A percentile compares a stretch with the other conserved stretches of the same genome.
phyloP scores from a whole-genome alignment of 92 coral and sea anemone species.

The Epizoanthus illoricatus region DNA sequence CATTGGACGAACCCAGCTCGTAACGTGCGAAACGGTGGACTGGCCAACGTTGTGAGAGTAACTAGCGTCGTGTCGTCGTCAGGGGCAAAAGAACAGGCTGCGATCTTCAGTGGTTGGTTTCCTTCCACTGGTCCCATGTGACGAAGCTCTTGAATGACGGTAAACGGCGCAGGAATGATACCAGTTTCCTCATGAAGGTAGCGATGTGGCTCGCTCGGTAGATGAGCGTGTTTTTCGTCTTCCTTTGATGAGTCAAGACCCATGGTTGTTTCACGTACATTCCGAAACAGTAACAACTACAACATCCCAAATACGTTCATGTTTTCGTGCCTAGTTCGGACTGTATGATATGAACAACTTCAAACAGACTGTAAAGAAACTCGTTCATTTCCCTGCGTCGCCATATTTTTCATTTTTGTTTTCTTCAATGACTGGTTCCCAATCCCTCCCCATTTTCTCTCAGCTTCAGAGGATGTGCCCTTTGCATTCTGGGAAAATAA shows the following conservation, averaged over 20 bases:
- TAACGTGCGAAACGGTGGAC: slow-evolving; percentile 44
- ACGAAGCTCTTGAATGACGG: slow-evolving; percentile 56
- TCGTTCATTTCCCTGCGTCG: not conserved
- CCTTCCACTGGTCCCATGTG: slow-evolving; percentile 67
- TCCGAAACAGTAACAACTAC: not conserved
- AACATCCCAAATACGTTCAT: not conserved
- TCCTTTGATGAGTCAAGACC: slow-evolving; percentile 59
- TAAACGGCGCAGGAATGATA: slow-evolving; percentile 57
- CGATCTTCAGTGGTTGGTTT: slow-evolving; percentile 59
- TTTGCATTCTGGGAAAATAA: slow-evolving; percentile 3
- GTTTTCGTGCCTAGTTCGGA: not conserved
- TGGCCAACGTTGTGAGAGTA: slow-evolving; percentile 66
- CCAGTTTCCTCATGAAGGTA: slow-evolving; percentile 45
- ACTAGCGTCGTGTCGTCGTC: slow-evolving; percentile 70
- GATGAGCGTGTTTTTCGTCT: slow-evolving; percentile 29
- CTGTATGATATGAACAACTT: not conserved
- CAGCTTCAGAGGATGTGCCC: not conserved
- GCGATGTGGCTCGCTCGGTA: slow-evolving; percentile 40
- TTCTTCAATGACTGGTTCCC: slow-evolving; percentile 5
- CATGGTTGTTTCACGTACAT: slow-evolving; percentile 33
- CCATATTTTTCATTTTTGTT: slow-evolving; percentile 1
- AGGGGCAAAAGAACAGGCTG: slow-evolving; percentile 70
- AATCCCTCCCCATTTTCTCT: not conserved
- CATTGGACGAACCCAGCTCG: slow-evolving; percentile 86
- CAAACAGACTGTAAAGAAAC: not conserved